Conservation (phyloP, 2,888 invertebrate genomes). For the Omphaloscelis lunosa region DNA sequence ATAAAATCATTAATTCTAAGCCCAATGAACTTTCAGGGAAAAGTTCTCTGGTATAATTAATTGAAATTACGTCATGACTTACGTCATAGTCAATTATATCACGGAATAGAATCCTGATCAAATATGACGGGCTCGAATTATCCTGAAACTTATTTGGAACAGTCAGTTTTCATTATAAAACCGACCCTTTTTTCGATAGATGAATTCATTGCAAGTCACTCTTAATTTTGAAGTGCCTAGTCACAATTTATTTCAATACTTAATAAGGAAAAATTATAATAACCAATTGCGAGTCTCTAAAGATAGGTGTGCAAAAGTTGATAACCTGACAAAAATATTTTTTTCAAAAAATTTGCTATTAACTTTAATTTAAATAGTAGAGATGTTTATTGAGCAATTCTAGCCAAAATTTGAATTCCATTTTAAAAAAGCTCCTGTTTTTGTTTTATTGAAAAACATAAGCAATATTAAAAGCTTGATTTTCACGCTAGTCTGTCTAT, state of each 20-base stretch:
- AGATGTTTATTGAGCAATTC: background rate
- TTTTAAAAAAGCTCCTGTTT: too few species aligned
- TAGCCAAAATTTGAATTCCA: too few species aligned
- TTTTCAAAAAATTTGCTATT: too few species aligned
- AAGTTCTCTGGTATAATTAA: slow-evolving; percentile 55
- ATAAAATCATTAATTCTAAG: slow-evolving; percentile 18
- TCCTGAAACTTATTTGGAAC: slow-evolving; percentile 45
- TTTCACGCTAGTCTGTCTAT: background rate
- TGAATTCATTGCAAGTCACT: slow-evolving; percentile 47
- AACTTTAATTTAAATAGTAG: background rate
- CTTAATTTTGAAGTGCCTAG: slow-evolving; percentile 40
- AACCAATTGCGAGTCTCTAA: background rate
- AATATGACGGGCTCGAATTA: slow-evolving; percentile 59
- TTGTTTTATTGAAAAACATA: background rate
- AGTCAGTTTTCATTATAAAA: slow-evolving; percentile 64
- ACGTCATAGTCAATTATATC: slow-evolving; percentile 58
- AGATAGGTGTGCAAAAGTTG: background rate
- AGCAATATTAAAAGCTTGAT: background rate
- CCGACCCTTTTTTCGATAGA: slow-evolving; percentile 36
- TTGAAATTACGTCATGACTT: slow-evolving; percentile 48
- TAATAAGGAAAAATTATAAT: slow-evolving; percentile 10
- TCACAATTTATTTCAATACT: slow-evolving; percentile 34
- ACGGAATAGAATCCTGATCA: slow-evolving; percentile 47
- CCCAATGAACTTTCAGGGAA: slow-evolving; percentile 23
- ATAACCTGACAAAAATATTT: background rate